phyloP scores from a whole-genome alignment of 2,888 invertebrate species.

The Athrips mouffetella region DNA sequence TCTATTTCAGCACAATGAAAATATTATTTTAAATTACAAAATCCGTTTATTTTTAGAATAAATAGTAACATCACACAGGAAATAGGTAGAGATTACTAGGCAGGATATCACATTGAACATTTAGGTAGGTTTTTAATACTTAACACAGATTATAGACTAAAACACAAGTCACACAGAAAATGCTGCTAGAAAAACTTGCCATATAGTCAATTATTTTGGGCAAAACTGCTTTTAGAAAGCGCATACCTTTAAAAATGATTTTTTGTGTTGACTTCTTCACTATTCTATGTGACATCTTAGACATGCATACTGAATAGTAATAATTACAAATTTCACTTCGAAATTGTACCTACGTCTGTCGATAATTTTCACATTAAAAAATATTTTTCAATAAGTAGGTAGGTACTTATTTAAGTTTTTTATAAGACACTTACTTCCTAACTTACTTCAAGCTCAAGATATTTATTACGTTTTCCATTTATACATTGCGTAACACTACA shows the following conservation, averaged over 20 bases:
- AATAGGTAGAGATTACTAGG: conserved; percentile 60
- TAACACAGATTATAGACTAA: conserved; percentile 11
- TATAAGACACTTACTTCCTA: conserved; percentile 25
- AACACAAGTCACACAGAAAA: background rate
- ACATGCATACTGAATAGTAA: too few species aligned
- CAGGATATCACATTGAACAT: conserved; percentile 77
- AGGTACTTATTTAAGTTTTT: conserved; percentile 16
- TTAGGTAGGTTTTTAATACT: conserved; percentile 31
- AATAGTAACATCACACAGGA: conserved; percentile 63
- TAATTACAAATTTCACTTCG: too few species aligned
- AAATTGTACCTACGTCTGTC: too few species aligned
- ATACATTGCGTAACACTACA: conserved; percentile 19
- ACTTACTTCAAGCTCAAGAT: conserved; percentile 23
- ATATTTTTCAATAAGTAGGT: conserved; percentile 10
- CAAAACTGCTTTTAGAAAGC: too few species aligned
- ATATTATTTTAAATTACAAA: conserved; percentile 58
- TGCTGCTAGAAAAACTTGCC: background rate
- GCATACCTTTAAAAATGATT: too few species aligned
- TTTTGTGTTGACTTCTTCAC: too few species aligned
- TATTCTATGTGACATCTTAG: too few species aligned
- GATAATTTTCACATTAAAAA: conserved; percentile 13
- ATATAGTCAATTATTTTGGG: too few species aligned
- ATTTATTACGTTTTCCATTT: conserved; percentile 16
- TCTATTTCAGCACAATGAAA: too few species aligned
- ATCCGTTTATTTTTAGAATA: conserved; percentile 50